Evolutionary conservation across 2,888 invertebrate species (phyloP).

Genomic region (Chrysolina americana): DNA sequence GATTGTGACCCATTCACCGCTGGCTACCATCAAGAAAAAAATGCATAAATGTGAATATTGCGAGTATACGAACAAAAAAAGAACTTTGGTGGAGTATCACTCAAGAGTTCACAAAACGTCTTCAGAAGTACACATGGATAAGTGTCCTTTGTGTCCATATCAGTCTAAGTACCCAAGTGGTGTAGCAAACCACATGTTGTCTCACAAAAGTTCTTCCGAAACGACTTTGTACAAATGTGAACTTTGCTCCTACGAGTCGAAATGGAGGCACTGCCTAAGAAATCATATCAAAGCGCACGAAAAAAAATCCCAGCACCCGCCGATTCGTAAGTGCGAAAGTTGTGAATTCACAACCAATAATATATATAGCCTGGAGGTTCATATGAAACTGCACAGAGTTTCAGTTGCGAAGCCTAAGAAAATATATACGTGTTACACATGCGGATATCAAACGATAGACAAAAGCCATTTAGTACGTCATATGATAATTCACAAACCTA

Average conservation of each 20-base stretch:
- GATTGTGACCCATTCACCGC: neutral
- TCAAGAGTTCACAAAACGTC: neutral
- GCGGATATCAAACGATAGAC: neutral
- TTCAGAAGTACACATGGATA: neutral
- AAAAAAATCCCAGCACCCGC: constrained; percentile 5
- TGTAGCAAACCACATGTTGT: constrained; percentile 18
- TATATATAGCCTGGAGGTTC: constrained; percentile 11
- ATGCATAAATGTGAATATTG: neutral
- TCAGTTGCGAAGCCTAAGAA: neutral
- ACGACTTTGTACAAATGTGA: constrained; percentile 22
- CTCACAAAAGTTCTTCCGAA: constrained; percentile 24
- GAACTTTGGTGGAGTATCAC: neutral
- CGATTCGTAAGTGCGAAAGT: constrained; percentile 4
- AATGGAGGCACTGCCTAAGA: constrained; percentile 27
- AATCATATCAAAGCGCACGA: constrained; percentile 26
- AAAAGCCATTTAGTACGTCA: neutral
- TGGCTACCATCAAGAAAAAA: neutral
- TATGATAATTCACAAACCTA: neutral
- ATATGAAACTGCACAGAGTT: neutral
- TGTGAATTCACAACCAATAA: constrained; percentile 23
- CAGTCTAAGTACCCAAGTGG: constrained; percentile 9
- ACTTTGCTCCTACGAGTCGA: constrained; percentile 19
- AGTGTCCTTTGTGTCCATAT: constrained; percentile 29
- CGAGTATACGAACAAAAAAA: constrained; percentile 10
- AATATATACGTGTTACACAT: constrained; percentile 3